Percentiles rank a stretch among this genome's conserved stretches.
These are phyloP conservation scores for Eriosoma lanigerum DNA, from an alignment of 1,140 invertebrate genomes.

Conservation along the genomic window DNA sequence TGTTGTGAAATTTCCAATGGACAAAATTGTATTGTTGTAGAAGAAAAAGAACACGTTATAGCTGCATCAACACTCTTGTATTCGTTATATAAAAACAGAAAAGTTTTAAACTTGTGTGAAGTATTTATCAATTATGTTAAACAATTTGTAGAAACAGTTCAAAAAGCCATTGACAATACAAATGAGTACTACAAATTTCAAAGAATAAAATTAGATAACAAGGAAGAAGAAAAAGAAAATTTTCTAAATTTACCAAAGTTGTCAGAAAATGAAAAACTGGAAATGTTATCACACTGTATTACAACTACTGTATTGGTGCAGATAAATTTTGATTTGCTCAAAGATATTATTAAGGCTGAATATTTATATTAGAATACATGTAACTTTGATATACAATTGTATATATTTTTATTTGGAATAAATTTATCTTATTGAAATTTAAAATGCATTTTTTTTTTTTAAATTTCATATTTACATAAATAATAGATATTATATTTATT, in stretches of 20 bases:
- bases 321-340: not conserved
- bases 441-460: too few species aligned
- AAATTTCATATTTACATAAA: too few species aligned
- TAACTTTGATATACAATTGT: too few species aligned
- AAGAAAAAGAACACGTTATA: slow-evolving; percentile 10
- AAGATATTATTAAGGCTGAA: not conserved
- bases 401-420: too few species aligned
- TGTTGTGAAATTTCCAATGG: not conserved
- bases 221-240: not conserved
- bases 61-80: not conserved
- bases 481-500: too few species aligned
- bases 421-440: too few species aligned
- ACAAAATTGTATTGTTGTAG: not conserved
- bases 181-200: not conserved
- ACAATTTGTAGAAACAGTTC: not conserved
- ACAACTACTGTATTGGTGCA: not conserved
- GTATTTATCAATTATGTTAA: not conserved
- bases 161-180: not conserved
- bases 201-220: not conserved
- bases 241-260: not conserved
- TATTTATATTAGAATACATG: too few species aligned
- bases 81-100: not conserved
- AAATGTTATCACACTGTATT: not conserved
- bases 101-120: not conserved
- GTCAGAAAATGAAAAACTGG: not conserved